Percentiles rank a stretch among this genome's conserved stretches.
These are phyloP conservation scores for Endotricha flammealis DNA, from an alignment of 2,888 invertebrate genomes.

Conservation along the genomic window DNA sequence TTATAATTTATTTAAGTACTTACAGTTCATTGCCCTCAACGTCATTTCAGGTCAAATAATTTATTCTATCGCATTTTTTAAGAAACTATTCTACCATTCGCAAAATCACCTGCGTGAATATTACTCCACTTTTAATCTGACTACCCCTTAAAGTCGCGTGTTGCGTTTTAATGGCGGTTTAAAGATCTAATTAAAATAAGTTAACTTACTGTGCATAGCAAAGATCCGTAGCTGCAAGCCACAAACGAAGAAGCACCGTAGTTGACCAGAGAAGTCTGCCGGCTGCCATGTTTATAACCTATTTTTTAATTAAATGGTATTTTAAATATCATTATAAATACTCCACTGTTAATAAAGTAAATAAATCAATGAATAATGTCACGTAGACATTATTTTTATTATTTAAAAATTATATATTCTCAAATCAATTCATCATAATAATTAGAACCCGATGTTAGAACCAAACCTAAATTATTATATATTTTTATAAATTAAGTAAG, in stretches of 20 bases:
- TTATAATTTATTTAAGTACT: too few species aligned
- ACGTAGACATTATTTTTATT: too few species aligned
- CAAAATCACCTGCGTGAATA: too few species aligned
- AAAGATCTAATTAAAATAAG: constrained; percentile 12
- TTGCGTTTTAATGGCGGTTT: constrained; percentile 14
- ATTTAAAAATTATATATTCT: too few species aligned
- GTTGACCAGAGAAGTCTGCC: constrained; percentile 54
- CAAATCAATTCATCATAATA: too few species aligned
- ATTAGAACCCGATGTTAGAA: too few species aligned
- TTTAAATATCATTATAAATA: constrained; percentile 8
- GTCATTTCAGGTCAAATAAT: too few species aligned
- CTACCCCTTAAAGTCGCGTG: background rate
- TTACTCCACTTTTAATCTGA: background rate
- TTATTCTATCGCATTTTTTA: too few species aligned
- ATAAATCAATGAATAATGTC: too few species aligned
- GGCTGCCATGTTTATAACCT: constrained; percentile 58
- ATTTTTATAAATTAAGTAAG: constrained; percentile 11
- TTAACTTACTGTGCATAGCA: constrained; percentile 73
- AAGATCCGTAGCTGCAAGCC: constrained; percentile 66
- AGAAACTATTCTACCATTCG: too few species aligned
- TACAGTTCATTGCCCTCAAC: too few species aligned
- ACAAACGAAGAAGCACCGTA: constrained; percentile 55
- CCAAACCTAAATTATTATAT: too few species aligned
- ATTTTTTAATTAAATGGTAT: constrained; percentile 7
- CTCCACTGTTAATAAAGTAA: constrained; percentile 11